Evolutionary conservation across 2,113 vertebrate species (phyloP), one percentile per base, ranked within the genome.

Genomic region (Potamarius usumacintae): DNA sequence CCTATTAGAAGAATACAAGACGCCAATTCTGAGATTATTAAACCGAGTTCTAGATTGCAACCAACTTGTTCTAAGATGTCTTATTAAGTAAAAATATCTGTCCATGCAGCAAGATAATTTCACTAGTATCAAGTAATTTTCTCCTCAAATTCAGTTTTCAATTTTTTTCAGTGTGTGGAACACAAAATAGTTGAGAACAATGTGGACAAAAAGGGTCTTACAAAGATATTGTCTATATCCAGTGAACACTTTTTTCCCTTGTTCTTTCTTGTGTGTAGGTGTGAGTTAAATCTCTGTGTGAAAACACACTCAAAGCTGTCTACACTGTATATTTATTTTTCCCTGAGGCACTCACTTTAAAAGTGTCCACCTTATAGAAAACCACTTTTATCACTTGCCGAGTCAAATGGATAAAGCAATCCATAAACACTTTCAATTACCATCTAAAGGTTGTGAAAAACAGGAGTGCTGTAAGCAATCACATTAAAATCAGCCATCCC

Each of bases 271-370:
- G 8, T 48, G 18, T 74, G 34, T 20, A 48, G 18, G 71, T 53
- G 48, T 22, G 34, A 48, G 7, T n/a, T 77, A 77, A 53, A 77
- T 57, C 25, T 30, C 15, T 18, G 7, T 30, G 7, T 30, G 15
- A 3, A 4, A 30, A 80, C 30, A 79, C 7, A 17, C 77, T 79
- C 2, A 55, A 55, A 30, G 53, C n/a, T 30, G 17, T 57, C 77
- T 15, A 18, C 57, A 80, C 7, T 80, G n/a, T 79, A 79, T 80
- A 74, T 77, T 77, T 77, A 27, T 78, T 78, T 34, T 78, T 78
- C 25, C 14, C 20, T 50, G 52, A 5, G 48, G 22, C 7, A 22
- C 74, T 53, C 34, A 10, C 42, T n/a, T 77, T 55, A 55, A 55
- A 78, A 55, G 5, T 52, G 76, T n/a, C 7, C 52, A 78, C 25